A percentile compares a stretch with the other conserved stretches of the same genome.
Evolutionary conservation across 2,888 invertebrate species (phyloP).

Genomic region (Erpobdella octoculata): DNA sequence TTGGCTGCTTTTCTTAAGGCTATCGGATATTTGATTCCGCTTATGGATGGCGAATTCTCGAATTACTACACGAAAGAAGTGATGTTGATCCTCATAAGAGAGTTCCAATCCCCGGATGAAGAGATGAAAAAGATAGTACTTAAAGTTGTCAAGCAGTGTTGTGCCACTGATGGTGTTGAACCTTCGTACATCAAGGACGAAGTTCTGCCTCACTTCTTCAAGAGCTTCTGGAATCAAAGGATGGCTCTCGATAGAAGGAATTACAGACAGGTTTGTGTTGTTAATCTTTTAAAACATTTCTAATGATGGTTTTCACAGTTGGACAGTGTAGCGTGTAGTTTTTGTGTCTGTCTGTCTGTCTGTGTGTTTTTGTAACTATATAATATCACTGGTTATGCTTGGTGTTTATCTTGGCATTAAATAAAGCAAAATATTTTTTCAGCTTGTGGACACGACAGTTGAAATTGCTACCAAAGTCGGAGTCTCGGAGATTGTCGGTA

Average conservation of each 20-base stretch:
- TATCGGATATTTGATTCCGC: conserved; percentile 94
- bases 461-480: conserved; percentile 99
- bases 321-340: not conserved
- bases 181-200: conserved; percentile 98
- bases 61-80: conserved; percentile 99
- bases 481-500: conserved; percentile 95
- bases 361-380: not conserved
- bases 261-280: conserved; percentile 68
- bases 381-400: not conserved
- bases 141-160: conserved; percentile 99
- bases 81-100: conserved; percentile 93
- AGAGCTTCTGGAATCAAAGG: conserved; percentile 99
- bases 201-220: conserved; percentile 94
- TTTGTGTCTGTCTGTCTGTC: not conserved
- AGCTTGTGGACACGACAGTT: conserved; percentile 95
- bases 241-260: conserved; percentile 98
- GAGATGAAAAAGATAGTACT: conserved; percentile 99
- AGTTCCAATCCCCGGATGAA: conserved; percentile 99
- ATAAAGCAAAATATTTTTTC: conserved; percentile 27
- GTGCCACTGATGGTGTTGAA: conserved; percentile 98
- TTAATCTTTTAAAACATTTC: not conserved
- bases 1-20: conserved; percentile 57
- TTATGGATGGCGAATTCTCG: conserved; percentile 99
- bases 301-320: not conserved
- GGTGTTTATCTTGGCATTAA: too few relatives aligned